Evolutionary conservation across 2,797 vertebrate species (phyloP), one percentile per base, ranked within the genome.

Genomic region (Coreius guichenoti): DNA sequence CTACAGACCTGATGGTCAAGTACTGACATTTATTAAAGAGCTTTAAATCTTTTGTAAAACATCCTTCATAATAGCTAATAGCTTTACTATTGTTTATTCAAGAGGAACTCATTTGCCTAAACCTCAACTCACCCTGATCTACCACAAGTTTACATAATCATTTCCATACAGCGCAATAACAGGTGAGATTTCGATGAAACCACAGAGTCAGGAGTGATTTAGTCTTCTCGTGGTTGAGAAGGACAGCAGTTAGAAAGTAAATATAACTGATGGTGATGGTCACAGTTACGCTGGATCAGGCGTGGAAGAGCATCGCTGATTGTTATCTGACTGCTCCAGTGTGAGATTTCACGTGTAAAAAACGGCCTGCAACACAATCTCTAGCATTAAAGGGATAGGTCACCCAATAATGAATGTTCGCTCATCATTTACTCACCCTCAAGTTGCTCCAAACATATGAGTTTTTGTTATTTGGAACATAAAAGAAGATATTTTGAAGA

Each of bases 141-240:
- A 78, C 82, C 82, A 31, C 82, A n/a, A 16, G 33, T 78, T 84
- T 69, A 9, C 74, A 39, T 77, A 39, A n/a, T 82, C 26, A 75
- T 75, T 83, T 83, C 8, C 81, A 67, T 76, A 39, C 14, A 75
- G 21, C 7, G 12, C 12, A 76, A 76, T 29, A 68, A 54, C 82
- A 69, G 63, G 65, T 69, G 49, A 78, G 74, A 76, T 84, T 77
- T 83, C 31, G 39, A 29, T 7, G 3, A 54, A 83, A 26, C 43
- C 72, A 39, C 72, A 16, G 45, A 23, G 26, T 21, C 72, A 8
- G 16, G 72, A 54, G 16, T 14, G 21, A 65, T 43, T 45, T 3
- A 23, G 54, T 31, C 39, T 58, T 58, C 13, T 21, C 13, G 1
- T 16, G 16, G 56, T 21, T 47, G 19, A 23, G 19, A 80, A 21